Conservation (phyloP, 1,140 invertebrate species). For the Asobara japonica region DNA sequence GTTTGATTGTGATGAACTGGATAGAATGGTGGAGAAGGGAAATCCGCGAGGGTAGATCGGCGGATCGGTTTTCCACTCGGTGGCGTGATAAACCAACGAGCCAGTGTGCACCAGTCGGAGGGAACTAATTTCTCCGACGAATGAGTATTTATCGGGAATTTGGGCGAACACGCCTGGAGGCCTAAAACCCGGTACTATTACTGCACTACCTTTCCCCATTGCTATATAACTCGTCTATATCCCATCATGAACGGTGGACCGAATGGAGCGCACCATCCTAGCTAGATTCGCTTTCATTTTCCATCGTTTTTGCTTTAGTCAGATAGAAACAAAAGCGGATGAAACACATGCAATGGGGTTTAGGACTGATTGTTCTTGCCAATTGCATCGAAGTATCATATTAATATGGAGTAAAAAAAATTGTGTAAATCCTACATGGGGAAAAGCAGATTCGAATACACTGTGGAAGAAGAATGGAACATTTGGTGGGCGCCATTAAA, state of each 20-base stretch:
- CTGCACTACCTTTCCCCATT: not conserved
- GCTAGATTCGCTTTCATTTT: not conserved
- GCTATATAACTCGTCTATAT: slow-evolving; percentile 3
- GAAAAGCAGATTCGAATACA: too few relatives aligned
- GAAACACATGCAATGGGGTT: not conserved
- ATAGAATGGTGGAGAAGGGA: not conserved
- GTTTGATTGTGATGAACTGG: not conserved
- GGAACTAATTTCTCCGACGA: slow-evolving; percentile 32
- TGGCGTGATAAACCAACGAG: slow-evolving; percentile 3
- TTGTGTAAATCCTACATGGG: too few relatives aligned
- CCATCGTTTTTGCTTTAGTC: not conserved
- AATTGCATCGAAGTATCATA: not conserved
- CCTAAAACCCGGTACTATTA: not conserved
- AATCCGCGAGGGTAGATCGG: not conserved
- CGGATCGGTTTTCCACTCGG: slow-evolving; percentile 3
- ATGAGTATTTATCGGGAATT: slow-evolving; percentile 33
- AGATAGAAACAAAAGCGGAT: not conserved
- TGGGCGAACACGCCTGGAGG: slow-evolving; percentile 8
- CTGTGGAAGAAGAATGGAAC: too few relatives aligned
- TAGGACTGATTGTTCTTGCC: not conserved
- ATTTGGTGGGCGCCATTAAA: too few relatives aligned
- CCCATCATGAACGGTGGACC: not conserved
- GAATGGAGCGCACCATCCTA: not conserved
- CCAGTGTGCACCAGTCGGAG: slow-evolving; percentile 11
- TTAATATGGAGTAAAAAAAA: not conserved